Conservation (phyloP, 2,797 vertebrate species). For the Mico argentatus region DNA sequence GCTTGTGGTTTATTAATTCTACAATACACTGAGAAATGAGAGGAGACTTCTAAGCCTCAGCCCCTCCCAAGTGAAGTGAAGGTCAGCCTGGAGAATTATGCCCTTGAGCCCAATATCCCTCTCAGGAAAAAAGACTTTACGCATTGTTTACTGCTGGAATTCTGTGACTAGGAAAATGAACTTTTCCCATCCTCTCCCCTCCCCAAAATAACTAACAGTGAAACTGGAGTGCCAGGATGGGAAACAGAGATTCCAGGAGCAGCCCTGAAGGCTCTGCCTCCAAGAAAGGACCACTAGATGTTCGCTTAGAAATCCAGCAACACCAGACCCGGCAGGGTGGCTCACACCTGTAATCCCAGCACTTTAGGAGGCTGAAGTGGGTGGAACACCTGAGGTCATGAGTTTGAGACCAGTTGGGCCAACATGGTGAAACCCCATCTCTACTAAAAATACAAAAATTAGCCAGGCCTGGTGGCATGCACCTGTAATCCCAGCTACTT, state of each 20-base stretch:
- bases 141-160: not conserved
- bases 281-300: not conserved
- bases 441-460: too few relatives aligned
- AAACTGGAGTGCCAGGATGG: not conserved
- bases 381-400: too few relatives aligned
- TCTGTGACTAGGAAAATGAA: not conserved
- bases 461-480: too few relatives aligned
- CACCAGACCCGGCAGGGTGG: too few relatives aligned
- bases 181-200: not conserved
- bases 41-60: not conserved
- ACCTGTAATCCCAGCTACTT: too few relatives aligned
- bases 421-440: too few relatives aligned
- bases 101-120: not conserved
- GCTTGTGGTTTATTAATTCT: conserved; percentile 14
- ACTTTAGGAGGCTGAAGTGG: too few relatives aligned
- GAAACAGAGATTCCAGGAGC: not conserved
- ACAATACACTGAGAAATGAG: conserved; percentile 2
- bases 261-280: not conserved
- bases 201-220: not conserved
- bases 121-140: not conserved
- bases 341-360: too few relatives aligned
- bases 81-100: not conserved
- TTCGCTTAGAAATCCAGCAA: not conserved
- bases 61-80: not conserved
- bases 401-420: too few relatives aligned